Evolutionary conservation across 2,888 invertebrate species (phyloP), one percentile per base, ranked within the genome.

Genomic region (Acanthosepion pharaonis): DNA sequence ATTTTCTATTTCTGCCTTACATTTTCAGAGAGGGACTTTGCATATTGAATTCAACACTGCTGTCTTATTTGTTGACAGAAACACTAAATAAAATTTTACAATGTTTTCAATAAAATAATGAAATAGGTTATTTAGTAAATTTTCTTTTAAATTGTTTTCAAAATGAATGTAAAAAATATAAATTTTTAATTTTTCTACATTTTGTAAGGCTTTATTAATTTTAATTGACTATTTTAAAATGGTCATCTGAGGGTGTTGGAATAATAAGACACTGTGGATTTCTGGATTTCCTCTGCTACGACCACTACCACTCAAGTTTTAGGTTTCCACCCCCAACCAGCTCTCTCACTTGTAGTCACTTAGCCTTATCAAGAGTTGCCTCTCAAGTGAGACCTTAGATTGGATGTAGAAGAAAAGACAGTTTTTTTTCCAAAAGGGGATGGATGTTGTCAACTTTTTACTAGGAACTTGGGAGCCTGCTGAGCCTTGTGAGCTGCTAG

Each of bases 381-480:
- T 15, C 33, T 59, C n/a, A 78, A 78, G 78, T 78, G n/a, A 78
- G n/a, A n/a, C 78, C n/a, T 78, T 78, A n/a, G n/a, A n/a, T n/a
- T 78, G 78, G 78, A 78, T 33, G 78, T 33, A 78, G 9, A 11
- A 78, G 28, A n/a, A n/a, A 78, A n/a, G 78, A 78, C 78, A n/a
- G n/a, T 33, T 78, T 33, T 78, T 78, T n/a, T 78, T 78, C 78
- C 78, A 9, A 78, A 78, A 78, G n/a, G n/a, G n/a, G 78, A 78
- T n/a, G n/a, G n/a, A 78, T 59, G 78, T 78, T 78, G n/a, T 78
- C 78, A 78, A 78, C 78, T 78, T 78, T 78, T n/a, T 78, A 78
- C n/a, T 78, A 78, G 78, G 78, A 78, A 78, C 78, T 78, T 33
- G 78, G 78, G 78, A 78, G 78, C 78, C 78, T 33, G 78, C 78